Evolutionary conservation across 2,888 invertebrate species (phyloP), one percentile per base, ranked within the genome.

Genomic region (Diloba caeruleocephala): DNA sequence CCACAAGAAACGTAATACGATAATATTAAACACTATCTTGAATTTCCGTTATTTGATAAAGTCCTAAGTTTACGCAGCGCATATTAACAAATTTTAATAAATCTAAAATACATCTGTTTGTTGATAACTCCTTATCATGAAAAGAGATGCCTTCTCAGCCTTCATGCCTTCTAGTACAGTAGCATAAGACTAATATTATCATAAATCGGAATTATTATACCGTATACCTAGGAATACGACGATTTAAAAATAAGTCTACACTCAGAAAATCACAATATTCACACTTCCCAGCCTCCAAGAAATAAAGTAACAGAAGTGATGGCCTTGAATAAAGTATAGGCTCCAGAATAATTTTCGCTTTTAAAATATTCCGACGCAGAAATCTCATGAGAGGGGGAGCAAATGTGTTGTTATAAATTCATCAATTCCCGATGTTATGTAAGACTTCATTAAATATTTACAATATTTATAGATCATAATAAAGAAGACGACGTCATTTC

Each of bases 361-460:
- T 21, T 61, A 21, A 38, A 62, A 39, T 55, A 61, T 63, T 54
- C 43, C 32, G 23, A 29, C 34, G 17, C 25, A 25, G 10, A 55
- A 33, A 55, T 43, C 34, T 46, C 38, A n/a, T n/a, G 19, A 4
- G 36, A 55, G 49, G 39, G 13, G 28, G 5, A 19, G 19, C 14
- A 37, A 46, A 46, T 67, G 39, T 46, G 29, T 53, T 28, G 42
- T 53, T 66, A 61, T 34, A 53, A 52, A 66, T 66, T 61, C 62
- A 53, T 42, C 31, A 60, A 46, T 53, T 60, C 33, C 33, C 17
- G 6, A 43, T 39, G 54, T 60, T 46, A 15, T 31, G n/a, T 14
- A 39, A 59, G 36, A 31, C 38, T 43, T 37, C 39, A 21, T 43
- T 19, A 32, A 29, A 26, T 15, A 38, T 53, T 8, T 14, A 26